Percentiles rank a stretch among this genome's conserved stretches.
Evolutionary conservation across 2,888 invertebrate species (phyloP).

Genomic region (Brassicogethes aeneus): DNA sequence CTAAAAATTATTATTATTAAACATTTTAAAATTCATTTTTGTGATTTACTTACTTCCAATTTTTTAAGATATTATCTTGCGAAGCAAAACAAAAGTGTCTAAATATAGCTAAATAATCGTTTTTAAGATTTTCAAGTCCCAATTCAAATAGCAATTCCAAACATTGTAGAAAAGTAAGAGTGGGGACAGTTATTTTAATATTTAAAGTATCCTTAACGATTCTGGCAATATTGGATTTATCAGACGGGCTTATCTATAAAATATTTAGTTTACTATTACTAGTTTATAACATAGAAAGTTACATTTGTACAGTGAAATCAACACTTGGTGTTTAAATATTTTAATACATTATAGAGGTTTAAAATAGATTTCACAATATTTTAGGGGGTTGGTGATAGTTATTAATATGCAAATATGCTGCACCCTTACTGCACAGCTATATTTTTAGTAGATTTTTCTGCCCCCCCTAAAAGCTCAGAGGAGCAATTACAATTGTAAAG

Average conservation of each 20-base stretch:
- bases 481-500: too few relatives aligned
- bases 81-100: conserved; percentile 13
- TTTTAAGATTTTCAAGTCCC: conserved; percentile 23
- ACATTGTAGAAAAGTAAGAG: conserved; percentile 16
- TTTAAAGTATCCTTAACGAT: conserved; percentile 20
- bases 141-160: conserved; percentile 24
- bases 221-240: conserved; percentile 14
- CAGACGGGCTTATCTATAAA: neutral
- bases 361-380: too few relatives aligned
- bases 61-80: conserved; percentile 9
- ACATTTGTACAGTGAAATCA: neutral
- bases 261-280: neutral
- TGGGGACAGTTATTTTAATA: conserved; percentile 19
- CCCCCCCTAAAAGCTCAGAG: too few relatives aligned
- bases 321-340: too few relatives aligned
- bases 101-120: conserved; percentile 21
- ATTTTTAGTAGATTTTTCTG: too few relatives aligned
- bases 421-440: too few relatives aligned
- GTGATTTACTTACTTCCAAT: conserved; percentile 18
- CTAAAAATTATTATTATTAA: too few relatives aligned
- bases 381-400: too few relatives aligned
- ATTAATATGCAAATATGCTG: too few relatives aligned
- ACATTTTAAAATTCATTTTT: too few relatives aligned
- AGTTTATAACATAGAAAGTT: neutral
- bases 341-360: too few relatives aligned